Conservation (phyloP, 92 coral and sea anemone species). For the Chrysogorgia sp. region DNA sequence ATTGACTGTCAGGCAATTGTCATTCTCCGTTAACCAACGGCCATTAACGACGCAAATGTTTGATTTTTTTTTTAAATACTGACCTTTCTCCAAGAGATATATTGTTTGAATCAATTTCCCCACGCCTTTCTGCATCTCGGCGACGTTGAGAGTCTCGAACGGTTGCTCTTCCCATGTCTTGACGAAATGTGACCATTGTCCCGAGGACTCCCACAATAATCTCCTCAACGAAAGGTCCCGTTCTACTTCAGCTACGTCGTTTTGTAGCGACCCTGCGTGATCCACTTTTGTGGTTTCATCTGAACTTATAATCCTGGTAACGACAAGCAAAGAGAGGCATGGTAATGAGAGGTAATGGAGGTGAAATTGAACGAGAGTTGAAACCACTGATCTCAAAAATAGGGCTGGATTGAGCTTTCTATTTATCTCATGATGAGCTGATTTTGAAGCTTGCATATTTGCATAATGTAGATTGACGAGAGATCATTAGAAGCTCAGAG, state of each 20-base stretch:
- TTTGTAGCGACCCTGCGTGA: slow-evolving; percentile 74
- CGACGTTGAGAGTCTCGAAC: slow-evolving; percentile 79
- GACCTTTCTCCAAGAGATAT: slow-evolving; percentile 90
- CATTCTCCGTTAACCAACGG: no score
- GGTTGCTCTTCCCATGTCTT: slow-evolving; percentile 82
- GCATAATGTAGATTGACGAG: no score
- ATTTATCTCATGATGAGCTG: no score
- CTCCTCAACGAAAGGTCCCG: slow-evolving; percentile 82
- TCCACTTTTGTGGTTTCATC: slow-evolving; percentile 22
- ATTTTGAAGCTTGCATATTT: no score
- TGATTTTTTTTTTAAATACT: no score
- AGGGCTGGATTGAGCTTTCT: no score
- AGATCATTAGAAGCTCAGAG: no score
- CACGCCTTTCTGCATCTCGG: slow-evolving; percentile 82
- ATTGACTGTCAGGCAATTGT: no score
- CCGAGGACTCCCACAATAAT: slow-evolving; percentile 92
- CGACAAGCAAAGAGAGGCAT: not conserved
- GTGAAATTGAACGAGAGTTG: no score
- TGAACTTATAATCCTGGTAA: slow-evolving; percentile 12
- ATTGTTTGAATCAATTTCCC: slow-evolving; percentile 85
- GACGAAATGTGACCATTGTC: slow-evolving; percentile 88
- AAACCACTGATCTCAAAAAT: no score
- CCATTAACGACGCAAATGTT: no score
- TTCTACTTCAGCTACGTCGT: slow-evolving; percentile 90
- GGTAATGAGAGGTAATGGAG: not conserved